These are phyloP conservation scores for Xiphorhynchus erythropygius DNA, from an alignment of 2,797 vertebrate species.

Conservation along the genomic window DNA sequence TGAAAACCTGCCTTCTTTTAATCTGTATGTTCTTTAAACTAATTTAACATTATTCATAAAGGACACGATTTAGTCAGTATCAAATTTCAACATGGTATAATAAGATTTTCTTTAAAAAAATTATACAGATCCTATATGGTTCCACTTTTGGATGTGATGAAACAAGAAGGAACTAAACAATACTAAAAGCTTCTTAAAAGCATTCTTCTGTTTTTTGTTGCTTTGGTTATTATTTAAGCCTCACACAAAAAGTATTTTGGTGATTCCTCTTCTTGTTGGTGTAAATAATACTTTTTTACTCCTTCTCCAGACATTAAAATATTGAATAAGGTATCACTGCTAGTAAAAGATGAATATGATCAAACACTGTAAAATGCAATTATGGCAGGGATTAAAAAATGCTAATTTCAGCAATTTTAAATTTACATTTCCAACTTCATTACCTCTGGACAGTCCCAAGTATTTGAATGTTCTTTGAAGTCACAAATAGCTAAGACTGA, in stretches of 20 bases:
- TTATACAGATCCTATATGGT: not conserved
- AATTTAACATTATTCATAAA: not conserved
- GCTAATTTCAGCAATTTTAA: not conserved
- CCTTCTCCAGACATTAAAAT: not conserved
- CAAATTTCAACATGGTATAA: not conserved
- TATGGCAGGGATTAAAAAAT: not conserved
- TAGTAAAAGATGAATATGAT: not conserved
- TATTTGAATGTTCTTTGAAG: conserved; percentile 70
- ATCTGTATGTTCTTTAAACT: not conserved
- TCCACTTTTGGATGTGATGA: not conserved
- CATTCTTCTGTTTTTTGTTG: not conserved
- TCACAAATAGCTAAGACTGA: conserved; percentile 91
- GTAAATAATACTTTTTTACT: not conserved
- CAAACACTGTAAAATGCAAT: not conserved
- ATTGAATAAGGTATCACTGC: not conserved
- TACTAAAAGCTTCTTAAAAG: not conserved
- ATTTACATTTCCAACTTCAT: conserved; percentile 30
- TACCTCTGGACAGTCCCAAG: conserved; percentile 82
- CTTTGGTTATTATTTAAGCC: not conserved
- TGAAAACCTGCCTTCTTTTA: not conserved
- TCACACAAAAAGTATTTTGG: not conserved
- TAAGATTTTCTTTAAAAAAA: not conserved
- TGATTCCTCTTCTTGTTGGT: not conserved
- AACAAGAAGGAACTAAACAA: not conserved
- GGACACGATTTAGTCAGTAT: not conserved